These are phyloP conservation scores for Ptychadena robeensis DNA, from an alignment of 2,797 vertebrate genomes.

Conservation along the genomic window DNA sequence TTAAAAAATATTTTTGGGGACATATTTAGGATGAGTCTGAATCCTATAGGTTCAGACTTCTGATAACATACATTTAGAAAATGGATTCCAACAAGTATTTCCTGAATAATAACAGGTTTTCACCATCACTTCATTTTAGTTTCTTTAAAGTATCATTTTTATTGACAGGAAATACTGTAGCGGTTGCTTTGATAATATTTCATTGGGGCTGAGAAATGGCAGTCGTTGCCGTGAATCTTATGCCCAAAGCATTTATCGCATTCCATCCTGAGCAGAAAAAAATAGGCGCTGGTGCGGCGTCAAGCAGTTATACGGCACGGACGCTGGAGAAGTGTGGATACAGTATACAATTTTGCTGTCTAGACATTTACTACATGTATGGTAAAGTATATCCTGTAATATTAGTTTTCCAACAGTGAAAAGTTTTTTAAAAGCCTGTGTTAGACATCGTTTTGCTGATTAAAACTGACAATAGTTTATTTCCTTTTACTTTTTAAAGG, in stretches of 20 bases:
- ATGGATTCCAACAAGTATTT: neutral
- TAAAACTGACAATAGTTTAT: constrained; percentile 40
- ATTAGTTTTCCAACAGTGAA: constrained; percentile 1
- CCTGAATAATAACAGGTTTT: neutral
- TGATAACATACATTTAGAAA: neutral
- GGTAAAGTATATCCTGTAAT: constrained; percentile 21
- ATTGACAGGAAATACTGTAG: neutral
- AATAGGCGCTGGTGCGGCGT: neutral
- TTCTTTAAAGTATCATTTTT: neutral
- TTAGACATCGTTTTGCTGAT: constrained; percentile 16
- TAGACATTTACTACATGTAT: constrained; percentile 4
- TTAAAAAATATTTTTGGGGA: too few species aligned
- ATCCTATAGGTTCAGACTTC: neutral
- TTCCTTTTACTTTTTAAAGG: constrained; percentile 39
- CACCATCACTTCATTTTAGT: neutral
- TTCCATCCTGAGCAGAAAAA: neutral
- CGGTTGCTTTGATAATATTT: neutral
- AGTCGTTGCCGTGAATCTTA: neutral
- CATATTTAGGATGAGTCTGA: too few species aligned
- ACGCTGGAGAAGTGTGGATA: neutral
- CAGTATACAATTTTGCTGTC: constrained; percentile 25
- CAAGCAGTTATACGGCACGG: neutral
- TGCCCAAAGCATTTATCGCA: neutral
- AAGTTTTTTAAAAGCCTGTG: neutral
- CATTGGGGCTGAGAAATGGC: neutral